A percentile compares a stretch with the other conserved stretches of the same genome.
These are phyloP conservation scores for Distichodus sexfasciatus DNA, from an alignment of 2,797 vertebrate genomes.

Conservation along the genomic window DNA sequence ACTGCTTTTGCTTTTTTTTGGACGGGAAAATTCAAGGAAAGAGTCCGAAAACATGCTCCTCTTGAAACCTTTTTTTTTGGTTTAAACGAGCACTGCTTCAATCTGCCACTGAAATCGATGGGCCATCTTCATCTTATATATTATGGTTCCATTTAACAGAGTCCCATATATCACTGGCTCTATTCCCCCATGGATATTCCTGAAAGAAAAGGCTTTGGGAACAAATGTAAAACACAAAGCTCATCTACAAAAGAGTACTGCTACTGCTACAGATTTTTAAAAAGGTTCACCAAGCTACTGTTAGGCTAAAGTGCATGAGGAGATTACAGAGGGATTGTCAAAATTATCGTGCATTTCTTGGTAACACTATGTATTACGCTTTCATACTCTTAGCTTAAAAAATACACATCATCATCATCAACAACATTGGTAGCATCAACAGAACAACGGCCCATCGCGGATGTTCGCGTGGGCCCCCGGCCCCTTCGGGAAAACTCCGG, in stretches of 20 bases:
- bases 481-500: conserved; percentile 43
- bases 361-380: conserved; percentile 6
- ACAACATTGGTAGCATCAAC: conserved; percentile 27
- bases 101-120: conserved; percentile 87
- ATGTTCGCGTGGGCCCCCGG: conserved; percentile 34
- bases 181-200: conserved; percentile 86
- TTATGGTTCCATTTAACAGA: conserved; percentile 86
- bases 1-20: conserved; percentile 80
- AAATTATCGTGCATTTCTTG: conserved; percentile 30
- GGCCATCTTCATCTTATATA: conserved; percentile 89
- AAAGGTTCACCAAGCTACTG: conserved; percentile 23
- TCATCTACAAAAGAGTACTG: conserved; percentile 68
- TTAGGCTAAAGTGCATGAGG: conserved; percentile 27
- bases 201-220: conserved; percentile 94
- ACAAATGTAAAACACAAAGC: conserved; percentile 81
- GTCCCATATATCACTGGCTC: conserved; percentile 86
- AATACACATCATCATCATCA: conserved; percentile 63
- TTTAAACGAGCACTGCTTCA: conserved; percentile 64
- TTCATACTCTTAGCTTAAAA: conserved; percentile 39
- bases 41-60: conserved; percentile 86
- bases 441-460: conserved; percentile 17
- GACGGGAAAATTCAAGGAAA: conserved; percentile 81
- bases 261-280: conserved; percentile 37
- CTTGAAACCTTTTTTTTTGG: conserved; percentile 83
- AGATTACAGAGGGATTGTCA: conserved; percentile 31